These are phyloP conservation scores for Prunella strophiata DNA, from an alignment of 2,797 vertebrate species.

Conservation along the genomic window DNA sequence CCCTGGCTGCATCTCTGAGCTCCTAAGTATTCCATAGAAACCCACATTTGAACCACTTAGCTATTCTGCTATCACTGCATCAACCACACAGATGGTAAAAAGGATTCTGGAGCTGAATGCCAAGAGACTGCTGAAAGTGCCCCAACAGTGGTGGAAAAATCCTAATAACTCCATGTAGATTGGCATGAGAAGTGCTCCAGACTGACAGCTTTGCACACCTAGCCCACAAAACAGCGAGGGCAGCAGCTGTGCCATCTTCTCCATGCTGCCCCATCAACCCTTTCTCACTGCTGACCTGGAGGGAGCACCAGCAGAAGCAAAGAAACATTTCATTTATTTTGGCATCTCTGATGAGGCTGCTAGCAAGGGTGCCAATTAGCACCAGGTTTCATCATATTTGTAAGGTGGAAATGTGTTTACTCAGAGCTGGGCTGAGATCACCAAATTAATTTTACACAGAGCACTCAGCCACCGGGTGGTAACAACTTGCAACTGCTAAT, in stretches of 20 bases:
- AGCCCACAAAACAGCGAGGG: background rate
- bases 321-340: background rate
- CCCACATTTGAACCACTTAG: background rate
- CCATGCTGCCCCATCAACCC: background rate
- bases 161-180: background rate
- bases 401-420: constrained; percentile 28
- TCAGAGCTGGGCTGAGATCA: background rate
- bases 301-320: background rate
- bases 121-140: constrained; percentile 3
- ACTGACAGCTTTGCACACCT: background rate
- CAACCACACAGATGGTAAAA: constrained; percentile 38
- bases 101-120: background rate
- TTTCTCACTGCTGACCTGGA: background rate
- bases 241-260: constrained; percentile 16
- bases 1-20: background rate
- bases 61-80: background rate
- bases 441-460: background rate
- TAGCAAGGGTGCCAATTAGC: constrained; percentile 52
- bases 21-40: background rate
- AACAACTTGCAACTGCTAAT: constrained; percentile 25
- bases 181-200: background rate
- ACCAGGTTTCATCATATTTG: constrained; percentile 23
- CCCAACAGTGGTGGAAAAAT: background rate
- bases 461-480: background rate
- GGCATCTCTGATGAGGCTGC: constrained; percentile 15